These are phyloP conservation scores for Hafferia zeledoni DNA, from an alignment of 2,797 vertebrate genomes.

Conservation along the genomic window DNA sequence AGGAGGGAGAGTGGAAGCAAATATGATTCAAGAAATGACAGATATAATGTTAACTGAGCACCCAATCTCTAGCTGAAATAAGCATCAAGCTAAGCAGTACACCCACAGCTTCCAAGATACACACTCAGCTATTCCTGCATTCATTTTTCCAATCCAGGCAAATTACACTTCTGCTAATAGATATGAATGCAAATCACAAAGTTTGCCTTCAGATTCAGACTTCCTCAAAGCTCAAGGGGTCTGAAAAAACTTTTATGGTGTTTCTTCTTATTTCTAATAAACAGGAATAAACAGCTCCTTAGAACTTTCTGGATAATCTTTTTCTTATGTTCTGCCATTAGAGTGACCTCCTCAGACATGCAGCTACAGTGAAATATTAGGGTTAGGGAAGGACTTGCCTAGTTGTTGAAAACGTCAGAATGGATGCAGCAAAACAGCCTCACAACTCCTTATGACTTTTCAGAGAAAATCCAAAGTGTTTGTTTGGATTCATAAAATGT, in stretches of 20 bases:
- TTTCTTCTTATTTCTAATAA: background rate
- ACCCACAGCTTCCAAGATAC: background rate
- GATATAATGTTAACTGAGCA: background rate
- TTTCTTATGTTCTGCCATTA: background rate
- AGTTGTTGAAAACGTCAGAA: background rate
- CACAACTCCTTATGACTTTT: background rate
- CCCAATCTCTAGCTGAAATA: background rate
- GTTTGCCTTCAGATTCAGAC: background rate
- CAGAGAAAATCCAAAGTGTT: background rate
- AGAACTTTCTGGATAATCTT: background rate
- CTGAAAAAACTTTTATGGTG: background rate
- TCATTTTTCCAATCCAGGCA: constrained; percentile 29
- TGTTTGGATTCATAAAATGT: background rate
- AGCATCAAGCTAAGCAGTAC: constrained; percentile 5
- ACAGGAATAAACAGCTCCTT: background rate
- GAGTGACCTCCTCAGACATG: background rate
- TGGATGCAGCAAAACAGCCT: background rate
- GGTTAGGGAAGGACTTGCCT: background rate
- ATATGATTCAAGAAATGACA: background rate
- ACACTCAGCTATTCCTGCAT: constrained; percentile 14
- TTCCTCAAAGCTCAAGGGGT: background rate
- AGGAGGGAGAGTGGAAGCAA: background rate
- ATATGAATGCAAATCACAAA: background rate
- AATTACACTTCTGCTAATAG: constrained; percentile 32
- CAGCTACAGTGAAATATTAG: background rate